These are phyloP conservation scores for Drosophila stalkeri DNA, from an alignment of 2,888 invertebrate species.

Conservation along the genomic window DNA sequence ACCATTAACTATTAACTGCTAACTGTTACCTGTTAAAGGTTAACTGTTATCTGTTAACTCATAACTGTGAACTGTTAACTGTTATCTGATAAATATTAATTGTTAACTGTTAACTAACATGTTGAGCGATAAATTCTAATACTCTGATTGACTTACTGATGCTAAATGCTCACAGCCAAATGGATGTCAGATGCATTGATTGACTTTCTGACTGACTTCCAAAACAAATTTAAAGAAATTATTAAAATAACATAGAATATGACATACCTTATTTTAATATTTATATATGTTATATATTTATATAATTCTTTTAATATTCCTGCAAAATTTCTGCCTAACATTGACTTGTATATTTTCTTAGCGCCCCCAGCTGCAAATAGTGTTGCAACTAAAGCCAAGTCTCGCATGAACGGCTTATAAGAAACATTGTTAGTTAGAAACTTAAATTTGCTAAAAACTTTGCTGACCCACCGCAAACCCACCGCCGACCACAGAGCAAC, in stretches of 20 bases:
- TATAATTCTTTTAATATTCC: not conserved
- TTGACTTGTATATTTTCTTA: not conserved
- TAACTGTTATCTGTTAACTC: not conserved
- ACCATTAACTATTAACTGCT: not conserved
- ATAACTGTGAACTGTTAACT: not conserved
- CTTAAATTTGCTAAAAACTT: slow-evolving; percentile 33
- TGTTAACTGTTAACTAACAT: not conserved
- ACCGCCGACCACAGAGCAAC: not conserved
- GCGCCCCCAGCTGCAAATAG: not conserved
- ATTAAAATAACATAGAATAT: not conserved
- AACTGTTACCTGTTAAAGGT: no score
- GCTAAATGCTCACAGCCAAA: no score
- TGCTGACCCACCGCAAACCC: slow-evolving; percentile 16
- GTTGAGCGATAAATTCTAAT: no score
- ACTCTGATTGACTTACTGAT: not conserved
- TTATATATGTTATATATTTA: no score
- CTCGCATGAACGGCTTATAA: not conserved
- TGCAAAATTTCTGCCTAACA: not conserved
- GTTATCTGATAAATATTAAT: not conserved
- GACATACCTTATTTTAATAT: not conserved
- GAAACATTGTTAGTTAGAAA: slow-evolving; percentile 9
- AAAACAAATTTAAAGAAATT: no score
- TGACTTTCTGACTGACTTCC: not conserved
- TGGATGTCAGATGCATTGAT: no score
- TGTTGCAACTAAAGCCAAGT: not conserved